phyloP scores from a whole-genome alignment of 2,797 vertebrate genomes.

The Danio albolineatus region DNA sequence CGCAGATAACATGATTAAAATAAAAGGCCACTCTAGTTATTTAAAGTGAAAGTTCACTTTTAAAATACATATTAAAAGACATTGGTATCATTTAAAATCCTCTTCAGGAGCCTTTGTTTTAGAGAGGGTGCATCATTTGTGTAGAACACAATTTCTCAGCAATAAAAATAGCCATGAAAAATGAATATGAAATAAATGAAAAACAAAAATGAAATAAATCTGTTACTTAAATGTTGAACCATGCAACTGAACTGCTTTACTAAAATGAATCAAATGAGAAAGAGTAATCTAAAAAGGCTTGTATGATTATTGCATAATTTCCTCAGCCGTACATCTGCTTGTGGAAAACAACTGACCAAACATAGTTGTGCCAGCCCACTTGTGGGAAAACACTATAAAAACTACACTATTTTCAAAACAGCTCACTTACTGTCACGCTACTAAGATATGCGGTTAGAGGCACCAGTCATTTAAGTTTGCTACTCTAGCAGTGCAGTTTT shows the following conservation, averaged over 20 bases:
- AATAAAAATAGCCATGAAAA: background rate
- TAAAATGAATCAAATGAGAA: background rate
- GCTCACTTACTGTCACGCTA: background rate
- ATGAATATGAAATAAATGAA: background rate
- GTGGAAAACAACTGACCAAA: background rate
- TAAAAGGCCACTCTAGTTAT: background rate
- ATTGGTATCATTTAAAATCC: too few relatives aligned
- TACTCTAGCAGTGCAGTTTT: background rate
- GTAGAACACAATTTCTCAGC: background rate
- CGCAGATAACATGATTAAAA: background rate
- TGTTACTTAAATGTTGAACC: background rate
- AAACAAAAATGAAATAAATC: background rate
- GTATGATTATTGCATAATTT: too few relatives aligned
- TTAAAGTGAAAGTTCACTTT: background rate
- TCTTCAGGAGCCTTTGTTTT: too few relatives aligned
- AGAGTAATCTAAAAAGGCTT: background rate
- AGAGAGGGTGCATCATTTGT: background rate
- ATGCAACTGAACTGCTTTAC: background rate
- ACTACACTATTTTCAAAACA: background rate
- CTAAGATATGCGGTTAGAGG: background rate
- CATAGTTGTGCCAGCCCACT: background rate
- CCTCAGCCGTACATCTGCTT: background rate
- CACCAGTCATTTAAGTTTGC: background rate
- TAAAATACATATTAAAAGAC: too few relatives aligned
- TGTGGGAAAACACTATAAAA: background rate